phyloP scores from a whole-genome alignment of 2,888 invertebrate genomes.

The Oegoconia quadripuncta region DNA sequence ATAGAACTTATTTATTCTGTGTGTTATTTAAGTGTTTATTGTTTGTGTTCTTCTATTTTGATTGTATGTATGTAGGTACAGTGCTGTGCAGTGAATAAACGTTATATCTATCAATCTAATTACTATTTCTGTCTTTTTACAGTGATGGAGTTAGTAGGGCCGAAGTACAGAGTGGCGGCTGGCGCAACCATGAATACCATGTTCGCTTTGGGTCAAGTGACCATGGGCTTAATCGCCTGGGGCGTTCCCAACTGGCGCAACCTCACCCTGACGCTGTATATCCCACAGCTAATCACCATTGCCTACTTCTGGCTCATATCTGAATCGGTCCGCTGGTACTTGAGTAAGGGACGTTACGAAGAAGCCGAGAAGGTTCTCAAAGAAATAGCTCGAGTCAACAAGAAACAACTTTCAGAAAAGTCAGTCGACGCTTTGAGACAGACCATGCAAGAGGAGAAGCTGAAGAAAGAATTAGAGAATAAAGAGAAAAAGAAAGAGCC shows the following conservation, averaged over 20 bases:
- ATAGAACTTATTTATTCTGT: no score
- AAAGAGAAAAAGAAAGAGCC: conserved; percentile 44
- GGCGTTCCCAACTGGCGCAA: conserved; percentile 82
- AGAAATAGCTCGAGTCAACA: conserved; percentile 81
- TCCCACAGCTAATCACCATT: conserved; percentile 82
- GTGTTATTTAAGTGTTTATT: no score
- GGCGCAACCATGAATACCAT: conserved; percentile 83
- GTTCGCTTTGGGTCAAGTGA: conserved; percentile 84
- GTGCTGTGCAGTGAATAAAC: no score
- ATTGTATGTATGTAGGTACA: no score
- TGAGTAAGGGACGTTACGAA: conserved; percentile 83
- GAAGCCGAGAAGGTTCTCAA: conserved; percentile 81
- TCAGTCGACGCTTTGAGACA: conserved; percentile 40
- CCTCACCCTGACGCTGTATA: conserved; percentile 82
- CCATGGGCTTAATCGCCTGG: conserved; percentile 84
- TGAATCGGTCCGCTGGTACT: conserved; percentile 86
- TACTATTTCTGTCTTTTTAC: no score
- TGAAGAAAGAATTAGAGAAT: conserved; percentile 24
- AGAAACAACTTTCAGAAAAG: conserved; percentile 45
- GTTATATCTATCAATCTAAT: no score
- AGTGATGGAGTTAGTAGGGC: conserved; percentile 88
- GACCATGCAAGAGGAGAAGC: conserved; percentile 38
- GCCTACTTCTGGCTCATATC: conserved; percentile 81
- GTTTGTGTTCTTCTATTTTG: no score
- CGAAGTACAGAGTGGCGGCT: conserved; percentile 82